Conservation (phyloP, 1,140 invertebrate genomes). For the Drosophila albomicans region DNA sequence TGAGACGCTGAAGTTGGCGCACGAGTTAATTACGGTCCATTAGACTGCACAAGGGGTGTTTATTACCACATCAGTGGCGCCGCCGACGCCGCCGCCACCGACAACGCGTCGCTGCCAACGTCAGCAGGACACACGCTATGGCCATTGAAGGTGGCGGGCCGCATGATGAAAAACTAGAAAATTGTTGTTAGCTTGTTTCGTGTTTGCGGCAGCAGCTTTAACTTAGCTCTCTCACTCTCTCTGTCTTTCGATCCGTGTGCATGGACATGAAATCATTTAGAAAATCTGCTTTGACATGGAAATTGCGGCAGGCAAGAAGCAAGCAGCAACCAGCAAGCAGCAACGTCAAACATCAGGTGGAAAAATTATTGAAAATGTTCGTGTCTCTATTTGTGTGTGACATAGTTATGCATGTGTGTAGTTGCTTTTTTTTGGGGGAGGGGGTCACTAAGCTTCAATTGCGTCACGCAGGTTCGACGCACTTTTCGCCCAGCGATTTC, state of each 20-base stretch:
- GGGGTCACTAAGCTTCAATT: conserved; percentile 7
- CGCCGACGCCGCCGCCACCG: conserved; percentile 66
- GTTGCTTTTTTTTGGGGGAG: neutral
- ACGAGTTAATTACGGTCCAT: conserved; percentile 83
- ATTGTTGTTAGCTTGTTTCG: conserved; percentile 44
- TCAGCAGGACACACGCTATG: conserved; percentile 49
- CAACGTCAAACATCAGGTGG: conserved; percentile 54
- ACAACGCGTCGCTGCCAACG: conserved; percentile 12
- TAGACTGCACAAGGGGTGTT: conserved; percentile 83
- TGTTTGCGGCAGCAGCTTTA: neutral
- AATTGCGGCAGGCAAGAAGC: conserved; percentile 50
- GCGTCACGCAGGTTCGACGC: conserved; percentile 64
- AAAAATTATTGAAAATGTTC: conserved; percentile 26
- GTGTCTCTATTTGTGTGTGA: neutral
- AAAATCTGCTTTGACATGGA: conserved; percentile 82
- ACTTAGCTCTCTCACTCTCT: neutral
- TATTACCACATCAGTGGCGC: conserved; percentile 83
- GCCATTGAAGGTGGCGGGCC: conserved; percentile 40
- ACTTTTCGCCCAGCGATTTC: conserved; percentile 48
- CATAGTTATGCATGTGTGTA: neutral
- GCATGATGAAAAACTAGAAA: conserved; percentile 62
- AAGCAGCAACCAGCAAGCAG: no score
- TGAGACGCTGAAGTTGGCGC: conserved; percentile 54
- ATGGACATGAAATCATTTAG: conserved; percentile 79
- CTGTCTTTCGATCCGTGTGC: neutral